Base-by-base conservation (phyloP, 2,113 vertebrate species). In the Zapornia atra region DNA sequence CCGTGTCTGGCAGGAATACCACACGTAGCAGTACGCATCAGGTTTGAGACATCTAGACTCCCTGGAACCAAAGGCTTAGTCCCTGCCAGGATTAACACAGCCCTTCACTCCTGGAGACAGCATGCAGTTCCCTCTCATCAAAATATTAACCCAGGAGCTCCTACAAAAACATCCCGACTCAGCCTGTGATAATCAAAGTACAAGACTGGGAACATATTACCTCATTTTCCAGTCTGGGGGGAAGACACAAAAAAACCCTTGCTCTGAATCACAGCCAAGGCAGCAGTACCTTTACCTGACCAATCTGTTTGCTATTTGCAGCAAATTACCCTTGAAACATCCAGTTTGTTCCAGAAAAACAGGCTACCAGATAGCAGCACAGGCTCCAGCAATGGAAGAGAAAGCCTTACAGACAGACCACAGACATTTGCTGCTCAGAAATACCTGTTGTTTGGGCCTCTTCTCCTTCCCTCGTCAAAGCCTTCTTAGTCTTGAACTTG, bases 11-110 rank as follows among this genome's bases (percentile, higher is more conserved):
- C 12, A 82, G 82, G 57, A 75, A 72, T 77, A 82, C 75, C 87
- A 69, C 10, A 36, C 14, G 2, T 18, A 80, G 86, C 66, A 69
- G 75, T 31, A 57, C 4, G 2, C 72, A 38, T 64, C 92, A 71
- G 50, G 63, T 11, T n/a, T 46, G 88, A 90, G 94, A 12, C 89
- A 94, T 70, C 90, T 80, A 94, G 89, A 95, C 90, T 86, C 80
- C 44, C 90, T 94, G 96, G 96, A 96, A 96, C 88, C 94, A 86
- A 51, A 76, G 85, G 86, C 91, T 96, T 70, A 92, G 88, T 54
- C 15, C 51, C 17, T 71, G 81, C 87, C 89, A 82, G 65, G 61
- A 91, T 66, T 63, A 80, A 64, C 51, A 26, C 66, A 86, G 86
- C 56, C 75, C 70, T 73, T 56, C 73, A 40, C 15, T 48, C 78